Evolutionary conservation across 2,797 vertebrate genomes (phyloP).

Genomic region (Aratinga solstitialis): DNA sequence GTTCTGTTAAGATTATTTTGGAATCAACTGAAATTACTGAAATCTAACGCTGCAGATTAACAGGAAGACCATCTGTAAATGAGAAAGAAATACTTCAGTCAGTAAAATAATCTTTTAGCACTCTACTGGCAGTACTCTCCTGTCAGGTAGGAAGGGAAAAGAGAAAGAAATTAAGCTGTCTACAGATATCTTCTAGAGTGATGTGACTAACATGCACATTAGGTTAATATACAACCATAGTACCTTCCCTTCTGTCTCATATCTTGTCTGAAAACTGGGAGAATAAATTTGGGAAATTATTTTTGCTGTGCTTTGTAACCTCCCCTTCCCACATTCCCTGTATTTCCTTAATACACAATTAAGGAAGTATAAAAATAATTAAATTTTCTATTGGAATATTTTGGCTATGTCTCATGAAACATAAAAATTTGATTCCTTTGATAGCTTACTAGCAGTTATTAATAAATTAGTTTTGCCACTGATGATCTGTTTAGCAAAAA

Average conservation of each 20-base stretch:
- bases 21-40: not conserved
- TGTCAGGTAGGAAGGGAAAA: not conserved
- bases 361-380: not conserved
- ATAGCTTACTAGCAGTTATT: not conserved
- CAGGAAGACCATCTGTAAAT: not conserved
- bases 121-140: not conserved
- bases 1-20: not conserved
- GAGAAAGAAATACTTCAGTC: not conserved
- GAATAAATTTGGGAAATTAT: not conserved
- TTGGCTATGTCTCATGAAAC: not conserved
- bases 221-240: not conserved
- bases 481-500: not conserved
- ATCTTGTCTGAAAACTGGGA: not conserved
- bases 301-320: not conserved
- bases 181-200: not conserved
- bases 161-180: not conserved
- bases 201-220: accelerated
- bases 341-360: not conserved
- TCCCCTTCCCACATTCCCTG: not conserved
- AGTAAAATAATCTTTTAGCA: not conserved
- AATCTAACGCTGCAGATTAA: not conserved
- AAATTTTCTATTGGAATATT: not conserved
- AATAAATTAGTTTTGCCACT: not conserved
- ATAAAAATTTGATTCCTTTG: not conserved
- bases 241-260: not conserved